phyloP scores from a whole-genome alignment of 1,140 invertebrate species.

The Drosophila melanica region DNA sequence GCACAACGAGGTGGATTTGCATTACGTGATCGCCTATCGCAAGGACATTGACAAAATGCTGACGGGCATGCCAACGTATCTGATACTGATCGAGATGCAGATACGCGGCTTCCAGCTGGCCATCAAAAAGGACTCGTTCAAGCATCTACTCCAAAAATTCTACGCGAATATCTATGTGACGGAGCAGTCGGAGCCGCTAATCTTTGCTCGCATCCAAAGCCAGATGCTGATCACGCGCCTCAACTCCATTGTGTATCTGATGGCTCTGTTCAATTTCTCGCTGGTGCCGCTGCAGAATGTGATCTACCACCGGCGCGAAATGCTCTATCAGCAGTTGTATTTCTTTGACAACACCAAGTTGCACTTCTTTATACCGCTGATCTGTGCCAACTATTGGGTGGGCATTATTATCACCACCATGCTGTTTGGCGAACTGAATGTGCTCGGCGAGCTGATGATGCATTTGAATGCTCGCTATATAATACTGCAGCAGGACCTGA shows the following conservation, averaged over 20 bases:
- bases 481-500: slow-evolving; percentile 51
- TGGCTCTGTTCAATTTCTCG: slow-evolving; percentile 57
- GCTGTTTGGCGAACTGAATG: slow-evolving; percentile 69
- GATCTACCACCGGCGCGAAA: slow-evolving; percentile 51
- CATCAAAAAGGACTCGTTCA: slow-evolving; percentile 52
- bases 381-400: slow-evolving; percentile 61
- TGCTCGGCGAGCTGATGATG: slow-evolving; percentile 68
- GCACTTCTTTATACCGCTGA: slow-evolving; percentile 50
- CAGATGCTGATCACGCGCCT: slow-evolving; percentile 57
- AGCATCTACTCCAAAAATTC: slow-evolving; percentile 57
- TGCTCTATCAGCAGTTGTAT: slow-evolving; percentile 69
- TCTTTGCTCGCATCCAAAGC: slow-evolving; percentile 50
- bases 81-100: slow-evolving; percentile 66
- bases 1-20: slow-evolving; percentile 64
- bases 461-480: slow-evolving; percentile 71
- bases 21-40: slow-evolving; percentile 50
- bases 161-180: slow-evolving; percentile 64
- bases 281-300: slow-evolving; percentile 58
- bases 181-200: slow-evolving; percentile 27
- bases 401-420: slow-evolving; percentile 64
- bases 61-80: slow-evolving; percentile 63
- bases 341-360: slow-evolving; percentile 59
- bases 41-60: slow-evolving; percentile 66
- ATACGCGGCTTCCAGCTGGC: slow-evolving; percentile 68
- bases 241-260: slow-evolving; percentile 56